Evolutionary conservation across 2,797 vertebrate species (phyloP).

Genomic region (Acanthiza pusilla): DNA sequence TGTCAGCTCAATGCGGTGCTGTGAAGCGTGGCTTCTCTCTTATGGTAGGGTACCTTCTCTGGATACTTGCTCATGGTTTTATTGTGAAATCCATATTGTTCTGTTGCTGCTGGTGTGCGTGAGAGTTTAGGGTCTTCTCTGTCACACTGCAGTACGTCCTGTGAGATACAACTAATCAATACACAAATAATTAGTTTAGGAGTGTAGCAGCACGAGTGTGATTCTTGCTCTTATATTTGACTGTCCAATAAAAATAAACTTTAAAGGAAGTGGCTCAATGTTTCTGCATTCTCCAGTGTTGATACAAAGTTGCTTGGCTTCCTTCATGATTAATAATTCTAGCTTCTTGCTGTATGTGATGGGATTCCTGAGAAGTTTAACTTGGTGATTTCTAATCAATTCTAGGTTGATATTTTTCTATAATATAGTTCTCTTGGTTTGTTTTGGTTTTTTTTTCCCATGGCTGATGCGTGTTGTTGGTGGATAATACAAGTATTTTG

Average conservation of each 20-base stretch:
- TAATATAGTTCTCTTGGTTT: neutral
- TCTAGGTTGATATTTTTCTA: neutral
- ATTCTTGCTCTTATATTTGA: neutral
- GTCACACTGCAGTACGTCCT: rapidly evolving
- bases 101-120: neutral
- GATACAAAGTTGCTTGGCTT: neutral
- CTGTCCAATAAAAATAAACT: neutral
- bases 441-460: neutral
- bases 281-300: neutral
- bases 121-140: neutral
- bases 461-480: neutral
- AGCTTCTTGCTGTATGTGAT: neutral
- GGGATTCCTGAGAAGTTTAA: neutral
- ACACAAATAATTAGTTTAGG: neutral
- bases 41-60: neutral
- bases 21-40: neutral
- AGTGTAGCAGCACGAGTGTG: neutral
- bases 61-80: neutral
- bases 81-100: neutral
- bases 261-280: rapidly evolving
- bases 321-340: neutral
- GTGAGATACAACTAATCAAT: neutral
- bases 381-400: neutral
- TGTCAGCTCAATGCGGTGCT: rapidly evolving
- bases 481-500: neutral